These are phyloP conservation scores for Silurus lanzhouensis DNA, from an alignment of 2,797 vertebrate genomes.

Conservation along the genomic window DNA sequence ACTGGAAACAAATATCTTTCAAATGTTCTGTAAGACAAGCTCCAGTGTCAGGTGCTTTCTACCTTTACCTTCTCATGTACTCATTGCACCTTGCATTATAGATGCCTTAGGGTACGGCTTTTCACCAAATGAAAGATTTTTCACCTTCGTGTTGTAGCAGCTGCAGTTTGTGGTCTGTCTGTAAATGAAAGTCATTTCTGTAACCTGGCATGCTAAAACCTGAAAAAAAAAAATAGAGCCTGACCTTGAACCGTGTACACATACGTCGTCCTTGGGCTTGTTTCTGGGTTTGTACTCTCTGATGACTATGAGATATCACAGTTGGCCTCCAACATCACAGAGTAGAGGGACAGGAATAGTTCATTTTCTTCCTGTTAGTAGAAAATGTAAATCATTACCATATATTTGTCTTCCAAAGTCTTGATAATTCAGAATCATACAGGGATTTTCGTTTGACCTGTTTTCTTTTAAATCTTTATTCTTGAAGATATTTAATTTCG, in stretches of 20 bases:
- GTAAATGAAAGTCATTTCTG: neutral
- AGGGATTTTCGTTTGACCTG: neutral
- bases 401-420: neutral
- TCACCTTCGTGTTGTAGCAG: neutral
- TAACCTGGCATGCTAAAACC: neutral
- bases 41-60: constrained; percentile 49
- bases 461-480: neutral
- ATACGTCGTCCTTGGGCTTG: constrained; percentile 51
- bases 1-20: constrained; percentile 44
- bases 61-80: constrained; percentile 55
- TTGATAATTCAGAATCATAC: neutral
- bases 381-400: neutral
- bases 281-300: constrained; percentile 59
- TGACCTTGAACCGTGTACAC: constrained; percentile 55
- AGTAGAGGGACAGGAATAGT: neutral
- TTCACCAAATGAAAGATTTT: constrained; percentile 44
- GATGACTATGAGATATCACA: constrained; percentile 52
- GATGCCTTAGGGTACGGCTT: constrained; percentile 29
- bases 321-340: neutral
- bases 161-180: neutral
- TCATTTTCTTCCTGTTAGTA: neutral
- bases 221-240: constrained; percentile 27
- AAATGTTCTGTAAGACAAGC: constrained; percentile 57
- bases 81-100: constrained; percentile 54
- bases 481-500: neutral